phyloP scores from a whole-genome alignment of 2,113 vertebrate genomes.

The Ranitomeya variabilis region DNA sequence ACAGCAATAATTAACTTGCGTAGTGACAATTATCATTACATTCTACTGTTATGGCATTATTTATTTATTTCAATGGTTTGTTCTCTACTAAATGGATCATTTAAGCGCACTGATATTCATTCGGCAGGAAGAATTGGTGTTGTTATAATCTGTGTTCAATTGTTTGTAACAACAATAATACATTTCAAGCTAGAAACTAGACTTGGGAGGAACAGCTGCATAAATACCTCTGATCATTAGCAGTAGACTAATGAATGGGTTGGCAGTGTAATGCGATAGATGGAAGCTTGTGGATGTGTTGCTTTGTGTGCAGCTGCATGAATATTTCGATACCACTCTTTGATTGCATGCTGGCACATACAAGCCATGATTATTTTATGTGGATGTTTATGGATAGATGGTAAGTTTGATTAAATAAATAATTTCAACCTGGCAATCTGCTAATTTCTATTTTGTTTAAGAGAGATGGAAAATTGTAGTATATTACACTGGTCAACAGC shows the following conservation, averaged over 20 bases:
- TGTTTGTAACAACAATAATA: slow-evolving; percentile 58
- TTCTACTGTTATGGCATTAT: slow-evolving; percentile 40
- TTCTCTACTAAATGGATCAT: slow-evolving; percentile 52
- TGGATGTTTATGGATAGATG: slow-evolving; percentile 55
- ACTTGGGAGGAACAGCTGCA: slow-evolving; percentile 55
- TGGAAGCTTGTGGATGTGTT: slow-evolving; percentile 9
- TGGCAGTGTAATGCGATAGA: slow-evolving; percentile 46
- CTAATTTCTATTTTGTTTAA: slow-evolving; percentile 43
- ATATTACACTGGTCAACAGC: no score
- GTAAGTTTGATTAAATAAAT: slow-evolving; percentile 54
- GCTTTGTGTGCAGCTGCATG: slow-evolving; percentile 49
- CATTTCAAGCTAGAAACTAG: slow-evolving; percentile 42
- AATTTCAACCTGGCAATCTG: slow-evolving; percentile 33
- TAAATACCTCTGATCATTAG: slow-evolving; percentile 55
- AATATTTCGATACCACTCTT: slow-evolving; percentile 21
- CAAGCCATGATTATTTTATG: slow-evolving; percentile 49
- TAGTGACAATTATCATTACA: slow-evolving; percentile 31
- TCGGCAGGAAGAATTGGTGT: slow-evolving; percentile 45
- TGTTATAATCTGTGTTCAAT: slow-evolving; percentile 57
- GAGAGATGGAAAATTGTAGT: slow-evolving; percentile 33
- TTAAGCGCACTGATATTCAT: slow-evolving; percentile 38
- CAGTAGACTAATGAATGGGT: slow-evolving; percentile 53
- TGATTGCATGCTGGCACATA: slow-evolving; percentile 40
- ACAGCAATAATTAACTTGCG: slow-evolving; percentile 9
- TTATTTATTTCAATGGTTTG: slow-evolving; percentile 39